Evolutionary conservation across 2,797 vertebrate genomes (phyloP), one percentile per base, ranked within the genome.

Genomic region (Potorous gilbertii): DNA sequence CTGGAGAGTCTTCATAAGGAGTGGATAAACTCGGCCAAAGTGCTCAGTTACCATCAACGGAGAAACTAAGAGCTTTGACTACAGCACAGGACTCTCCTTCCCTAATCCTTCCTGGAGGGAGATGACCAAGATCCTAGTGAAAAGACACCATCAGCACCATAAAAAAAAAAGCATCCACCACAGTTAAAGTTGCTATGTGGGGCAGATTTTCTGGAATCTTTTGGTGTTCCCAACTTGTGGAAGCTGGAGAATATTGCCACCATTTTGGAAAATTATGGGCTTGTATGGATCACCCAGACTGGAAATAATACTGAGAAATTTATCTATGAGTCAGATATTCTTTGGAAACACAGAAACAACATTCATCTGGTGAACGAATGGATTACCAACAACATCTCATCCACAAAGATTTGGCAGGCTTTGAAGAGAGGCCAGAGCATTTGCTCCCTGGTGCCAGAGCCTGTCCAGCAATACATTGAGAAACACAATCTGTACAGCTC

Each of bases 371-470:
- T 99, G 93, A 98, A 98, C 0, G 99, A 99, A 28, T 99, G 99
- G 99, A 99, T 99, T 96, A 97, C 98, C 96, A 99, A 99, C 0
- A 99, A 99, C 12, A 99, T 99, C 98, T 99, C 99, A 0, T 99
- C 99, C 97, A 99, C 99, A 0, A 99, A 99, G 2, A 98, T 99
- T 95, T 99, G 99, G 0, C 99, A 99, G 29, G 99, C 99, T 0
- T 98, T 99, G 94, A 97, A 99, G 0, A 98, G 99, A 27, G 98
- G 99, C 21, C 99, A 98, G 96, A 99, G 99, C 87, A 98, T 99
- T 24, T 99, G 98, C 8, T 99, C 99, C 98, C 98, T 99, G 91
- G 98, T 99, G 59, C 99, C 99, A 0, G 99, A 99, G 0, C n/a
- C 6, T 0, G 99, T 99, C 34, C 92, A 98, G 5, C 92, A 95